Evolutionary conservation across 1,140 invertebrate species (phyloP).

Genomic region (Macrobrachium rosenbergii): DNA sequence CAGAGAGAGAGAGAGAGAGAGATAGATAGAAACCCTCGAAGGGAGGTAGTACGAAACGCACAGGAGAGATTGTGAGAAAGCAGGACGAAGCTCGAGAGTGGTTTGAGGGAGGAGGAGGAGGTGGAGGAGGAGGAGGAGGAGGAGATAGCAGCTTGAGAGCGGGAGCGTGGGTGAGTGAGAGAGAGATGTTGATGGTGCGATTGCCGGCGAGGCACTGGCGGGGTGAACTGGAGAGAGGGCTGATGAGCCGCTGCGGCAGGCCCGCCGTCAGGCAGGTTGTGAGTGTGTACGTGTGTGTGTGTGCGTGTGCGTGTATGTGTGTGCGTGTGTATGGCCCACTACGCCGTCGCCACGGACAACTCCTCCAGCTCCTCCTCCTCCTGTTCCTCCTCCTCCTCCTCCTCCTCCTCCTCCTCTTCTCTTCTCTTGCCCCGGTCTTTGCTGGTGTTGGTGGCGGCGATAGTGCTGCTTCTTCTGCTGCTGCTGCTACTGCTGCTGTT

Average conservation of each 20-base stretch:
- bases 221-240: constrained; percentile 43
- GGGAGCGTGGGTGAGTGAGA: constrained; percentile 21
- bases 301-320: constrained; percentile 1
- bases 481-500: too few species aligned
- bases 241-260: constrained; percentile 51
- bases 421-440: background rate
- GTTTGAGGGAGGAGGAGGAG: background rate
- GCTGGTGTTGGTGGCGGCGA: too few species aligned
- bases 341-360: background rate
- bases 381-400: too few species aligned
- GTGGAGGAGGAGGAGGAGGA: too few species aligned
- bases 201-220: constrained; percentile 57
- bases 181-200: constrained; percentile 56
- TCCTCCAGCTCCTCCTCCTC: background rate
- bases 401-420: background rate
- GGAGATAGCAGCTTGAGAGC: background rate
- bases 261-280: constrained; percentile 58
- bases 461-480: too few species aligned
- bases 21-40: background rate
- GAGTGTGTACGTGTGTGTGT: constrained; percentile 10
- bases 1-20: too few species aligned
- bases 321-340: background rate
- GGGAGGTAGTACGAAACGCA: background rate
- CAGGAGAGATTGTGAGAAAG: background rate
- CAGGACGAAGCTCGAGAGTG: background rate